Conservation (phyloP, 2,113 vertebrate genomes). For the Emydura subglobosa region DNA sequence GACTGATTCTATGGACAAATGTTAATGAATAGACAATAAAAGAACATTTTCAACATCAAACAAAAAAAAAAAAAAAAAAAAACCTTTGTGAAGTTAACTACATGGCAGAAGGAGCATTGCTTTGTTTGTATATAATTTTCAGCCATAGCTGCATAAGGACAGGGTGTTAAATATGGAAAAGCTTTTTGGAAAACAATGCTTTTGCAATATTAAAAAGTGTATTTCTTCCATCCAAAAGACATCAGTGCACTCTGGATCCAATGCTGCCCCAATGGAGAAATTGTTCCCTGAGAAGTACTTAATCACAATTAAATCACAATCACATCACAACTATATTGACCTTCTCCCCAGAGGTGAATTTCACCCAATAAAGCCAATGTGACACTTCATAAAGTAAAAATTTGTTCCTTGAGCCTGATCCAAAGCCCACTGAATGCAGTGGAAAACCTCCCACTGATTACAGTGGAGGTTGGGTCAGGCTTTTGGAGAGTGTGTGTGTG, state of each 20-base stretch:
- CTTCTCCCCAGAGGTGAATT: not conserved
- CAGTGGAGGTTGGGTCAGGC: not conserved
- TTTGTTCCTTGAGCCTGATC: not conserved
- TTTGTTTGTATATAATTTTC: constrained; percentile 12
- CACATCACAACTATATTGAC: not conserved
- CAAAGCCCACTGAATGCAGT: not conserved
- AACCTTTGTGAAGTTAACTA: not conserved
- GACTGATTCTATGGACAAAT: constrained; percentile 11
- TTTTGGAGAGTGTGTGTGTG: rapidly evolving
- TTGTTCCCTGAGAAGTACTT: not conserved
- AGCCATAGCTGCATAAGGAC: not conserved
- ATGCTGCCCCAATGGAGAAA: not conserved
- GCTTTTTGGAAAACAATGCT: not conserved
- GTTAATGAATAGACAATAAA: not conserved
- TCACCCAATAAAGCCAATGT: not conserved
- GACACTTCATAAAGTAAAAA: not conserved
- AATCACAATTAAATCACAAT: not conserved
- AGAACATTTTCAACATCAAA: not conserved
- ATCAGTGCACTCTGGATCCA: not conserved
- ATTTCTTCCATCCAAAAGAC: not conserved
- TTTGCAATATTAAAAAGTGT: not conserved
- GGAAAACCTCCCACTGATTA: not conserved
- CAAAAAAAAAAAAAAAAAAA: not conserved
- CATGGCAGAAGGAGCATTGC: not conserved
- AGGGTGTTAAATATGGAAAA: not conserved